Base-by-base conservation (phyloP, 2,888 invertebrate genomes). In the Sarcophaga subvicina region DNA sequence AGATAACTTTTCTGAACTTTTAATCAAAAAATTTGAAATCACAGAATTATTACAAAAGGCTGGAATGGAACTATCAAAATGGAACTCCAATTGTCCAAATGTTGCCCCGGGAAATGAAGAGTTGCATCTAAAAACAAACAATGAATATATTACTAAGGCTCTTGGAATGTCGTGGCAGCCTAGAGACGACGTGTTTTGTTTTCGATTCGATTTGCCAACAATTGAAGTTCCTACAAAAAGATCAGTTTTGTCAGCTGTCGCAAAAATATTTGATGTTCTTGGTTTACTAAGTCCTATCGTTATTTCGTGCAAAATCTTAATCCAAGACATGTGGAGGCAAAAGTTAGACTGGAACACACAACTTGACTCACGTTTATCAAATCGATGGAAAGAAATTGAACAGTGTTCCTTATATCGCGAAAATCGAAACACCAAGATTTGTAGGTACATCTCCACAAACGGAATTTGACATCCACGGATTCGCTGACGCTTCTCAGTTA, bases 241-340 rank as follows among this genome's bases (percentile, higher is more conserved):
- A 37, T 37, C 6, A 6, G 37, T 37, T 37, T 6, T 37, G 6
- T 37, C 37, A 37, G 37, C 37, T 6, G 37, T 37, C 6, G 37
- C 37, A 59, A 80, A 59, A 66, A 73, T 72, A 1, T 80, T 80
- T 60, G 80, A 67, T 20, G 17, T 84, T 10, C 70, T 84, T 47
- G 66, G 71, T n/a, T 20, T 83, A 14, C n/a, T 83, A 14, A 83
- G 75, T 3, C 83, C 79, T 11, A 70, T 84, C n/a, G 17, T 83
- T 14, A 69, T 75, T 5, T 47, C 66, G 2, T 72, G 63, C 66
- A 78, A 83, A 66, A 78, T 79, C 0, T 8, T 79, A 22, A 72
- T 75, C 11, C 59, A 83, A 14, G 59, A 80, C 17, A 14, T 80
- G 27, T 80, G 80, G 71, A 80, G 59, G 49, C 49, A 77, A 25